A percentile compares a stretch with the other conserved stretches of the same genome.
phyloP scores from a whole-genome alignment of 2,888 invertebrate genomes.

The Thereva unica region DNA sequence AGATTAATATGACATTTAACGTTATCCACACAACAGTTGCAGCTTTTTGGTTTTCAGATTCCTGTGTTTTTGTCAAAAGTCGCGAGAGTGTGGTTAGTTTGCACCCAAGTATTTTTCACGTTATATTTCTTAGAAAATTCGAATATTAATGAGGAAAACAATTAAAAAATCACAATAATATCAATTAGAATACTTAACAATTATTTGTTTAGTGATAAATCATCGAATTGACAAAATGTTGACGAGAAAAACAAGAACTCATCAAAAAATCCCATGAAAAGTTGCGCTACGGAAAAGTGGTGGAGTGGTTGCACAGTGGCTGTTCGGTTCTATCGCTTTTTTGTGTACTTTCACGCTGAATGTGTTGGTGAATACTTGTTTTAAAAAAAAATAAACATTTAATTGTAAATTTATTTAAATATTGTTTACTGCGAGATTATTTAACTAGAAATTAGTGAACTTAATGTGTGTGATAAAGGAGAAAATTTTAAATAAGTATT shows the following conservation, averaged over 20 bases:
- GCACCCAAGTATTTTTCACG: too few relatives aligned
- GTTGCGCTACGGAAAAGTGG: background rate
- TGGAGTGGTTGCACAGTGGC: slow-evolving; percentile 17
- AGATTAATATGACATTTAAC: too few relatives aligned
- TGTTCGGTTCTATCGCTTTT: slow-evolving; percentile 11
- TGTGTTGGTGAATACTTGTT: background rate
- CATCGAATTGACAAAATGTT: slow-evolving; percentile 12
- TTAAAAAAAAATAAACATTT: too few relatives aligned
- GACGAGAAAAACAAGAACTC: slow-evolving; percentile 11
- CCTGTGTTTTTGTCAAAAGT: slow-evolving; percentile 13
- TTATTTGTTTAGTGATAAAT: background rate
- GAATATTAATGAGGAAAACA: background rate
- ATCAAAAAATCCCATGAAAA: slow-evolving; percentile 13
- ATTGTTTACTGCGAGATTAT: too few relatives aligned
- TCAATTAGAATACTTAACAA: background rate
- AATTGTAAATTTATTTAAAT: too few relatives aligned
- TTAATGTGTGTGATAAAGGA: too few relatives aligned
- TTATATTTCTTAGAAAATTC: slow-evolving; percentile 6
- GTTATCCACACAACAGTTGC: too few relatives aligned
- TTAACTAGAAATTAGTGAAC: too few relatives aligned
- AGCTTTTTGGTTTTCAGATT: background rate
- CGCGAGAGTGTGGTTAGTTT: slow-evolving; percentile 7
- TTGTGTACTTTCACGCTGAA: slow-evolving; percentile 7
- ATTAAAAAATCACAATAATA: background rate
- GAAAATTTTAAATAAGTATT: too few relatives aligned